Base-by-base conservation (phyloP, 37 sponge, comb jelly and placozoan species). In the Spongia lamella region DNA sequence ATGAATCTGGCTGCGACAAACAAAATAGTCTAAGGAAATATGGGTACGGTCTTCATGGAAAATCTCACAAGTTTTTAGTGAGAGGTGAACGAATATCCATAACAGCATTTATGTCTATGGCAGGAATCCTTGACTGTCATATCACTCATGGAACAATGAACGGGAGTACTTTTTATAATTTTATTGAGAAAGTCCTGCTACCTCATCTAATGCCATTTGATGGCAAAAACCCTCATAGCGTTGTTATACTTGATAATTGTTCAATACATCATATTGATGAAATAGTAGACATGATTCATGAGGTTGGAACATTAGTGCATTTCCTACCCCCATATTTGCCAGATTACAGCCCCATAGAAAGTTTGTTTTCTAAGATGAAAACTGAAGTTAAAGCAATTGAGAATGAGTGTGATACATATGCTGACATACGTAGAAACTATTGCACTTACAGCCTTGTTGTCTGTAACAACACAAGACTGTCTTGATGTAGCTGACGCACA, bases 191-290 rank as follows among this genome's bases (percentile, higher is more conserved):
- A 33, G 22, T 35, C 2, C 61, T 80, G 37, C 35, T 80, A 61
- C 83, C 83, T 15, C 61, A 75, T 53, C 50, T 83, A 1, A 63
- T 73, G 59, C 39, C 75, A 31, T 83, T 57, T 55, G 50, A 83
- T 73, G 75, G 83, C 5, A 15, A 0, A 15, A 54, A 66, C 56
- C 40, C 55, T 1, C 11, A 63, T 24, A 66, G 60, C 56, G 75
- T 83, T 56, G 75, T 83, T 4, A 26, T 83, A 19, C n/a, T 83
- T 15, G 76, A 83, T 66, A 83, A 83, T 61, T 74, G 76, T 21
- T 59, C 61, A 38, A 51, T 83, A 19, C 83, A 83, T 37, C 75
- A 83, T 37, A 50, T 56, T 16, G 51, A 52, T 25, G 76, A 33
- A 24, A 60, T 67, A 27, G 50, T 25, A 27, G 26, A 57, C 6